These are phyloP conservation scores for Oligia fasciuncula DNA, from an alignment of 2,888 invertebrate species.

Conservation along the genomic window DNA sequence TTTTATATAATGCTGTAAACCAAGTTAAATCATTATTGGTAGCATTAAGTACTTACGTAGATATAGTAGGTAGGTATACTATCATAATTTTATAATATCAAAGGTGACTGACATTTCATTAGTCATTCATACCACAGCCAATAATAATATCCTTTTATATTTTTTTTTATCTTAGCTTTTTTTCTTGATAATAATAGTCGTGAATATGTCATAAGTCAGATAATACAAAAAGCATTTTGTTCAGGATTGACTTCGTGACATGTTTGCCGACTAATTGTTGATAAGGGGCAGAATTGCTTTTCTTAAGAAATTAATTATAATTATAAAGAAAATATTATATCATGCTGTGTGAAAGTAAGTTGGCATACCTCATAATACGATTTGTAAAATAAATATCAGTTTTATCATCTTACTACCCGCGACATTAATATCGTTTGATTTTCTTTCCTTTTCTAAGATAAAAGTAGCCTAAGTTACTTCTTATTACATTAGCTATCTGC, in stretches of 20 bases:
- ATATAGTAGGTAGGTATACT: neutral
- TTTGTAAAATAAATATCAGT: neutral
- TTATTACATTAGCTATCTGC: too few species aligned
- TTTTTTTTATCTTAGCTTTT: slow-evolving; percentile 69
- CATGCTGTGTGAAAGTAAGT: neutral
- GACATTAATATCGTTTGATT: too few species aligned
- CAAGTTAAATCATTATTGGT: neutral
- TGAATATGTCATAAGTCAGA: slow-evolving; percentile 58
- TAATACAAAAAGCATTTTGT: slow-evolving; percentile 71
- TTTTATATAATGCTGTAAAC: neutral
- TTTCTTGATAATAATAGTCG: slow-evolving; percentile 40
- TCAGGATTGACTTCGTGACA: slow-evolving; percentile 52
- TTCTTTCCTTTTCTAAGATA: too few species aligned
- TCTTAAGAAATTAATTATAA: slow-evolving; percentile 7
- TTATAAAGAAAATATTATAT: neutral
- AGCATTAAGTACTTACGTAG: neutral
- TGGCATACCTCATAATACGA: neutral
- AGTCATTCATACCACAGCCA: slow-evolving; percentile 42
- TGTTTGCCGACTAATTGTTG: slow-evolving; percentile 49
- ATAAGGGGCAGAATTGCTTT: slow-evolving; percentile 29
- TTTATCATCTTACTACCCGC: too few species aligned
- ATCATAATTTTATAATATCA: slow-evolving; percentile 30
- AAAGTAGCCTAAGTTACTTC: too few species aligned
- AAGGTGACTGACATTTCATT: slow-evolving; percentile 57
- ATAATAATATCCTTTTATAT: slow-evolving; percentile 41